These are phyloP conservation scores for Cirrhinus molitorella DNA, from an alignment of 2,797 vertebrate genomes.

Conservation along the genomic window DNA sequence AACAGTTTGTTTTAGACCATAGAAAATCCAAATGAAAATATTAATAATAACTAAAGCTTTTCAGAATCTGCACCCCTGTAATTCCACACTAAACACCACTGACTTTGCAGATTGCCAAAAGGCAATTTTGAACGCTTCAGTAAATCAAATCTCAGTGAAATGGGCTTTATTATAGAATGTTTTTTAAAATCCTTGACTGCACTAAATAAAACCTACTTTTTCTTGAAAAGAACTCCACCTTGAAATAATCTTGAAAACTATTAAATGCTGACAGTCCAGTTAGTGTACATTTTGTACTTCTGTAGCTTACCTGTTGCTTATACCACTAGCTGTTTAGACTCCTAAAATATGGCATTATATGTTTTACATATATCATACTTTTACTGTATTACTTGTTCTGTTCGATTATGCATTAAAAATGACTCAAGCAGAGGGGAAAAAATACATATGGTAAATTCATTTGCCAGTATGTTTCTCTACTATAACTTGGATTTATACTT, in stretches of 20 bases:
- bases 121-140: slow-evolving; percentile 11
- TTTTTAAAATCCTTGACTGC: background rate
- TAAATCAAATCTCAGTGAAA: background rate
- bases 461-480: background rate
- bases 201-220: background rate
- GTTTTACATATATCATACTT: background rate
- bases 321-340: background rate
- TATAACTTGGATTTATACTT: background rate
- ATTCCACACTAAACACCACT: background rate
- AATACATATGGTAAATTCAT: background rate
- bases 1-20: slow-evolving; percentile 2
- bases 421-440: background rate
- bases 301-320: background rate
- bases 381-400: background rate
- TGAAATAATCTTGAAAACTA: background rate
- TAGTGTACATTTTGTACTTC: background rate
- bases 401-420: background rate
- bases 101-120: background rate
- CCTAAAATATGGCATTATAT: background rate
- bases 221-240: background rate
- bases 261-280: background rate
- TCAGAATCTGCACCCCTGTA: background rate
- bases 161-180: background rate
- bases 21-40: background rate
- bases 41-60: background rate